Evolutionary conservation across 2,888 invertebrate genomes (phyloP).

Genomic region (Drepana falcataria): DNA sequence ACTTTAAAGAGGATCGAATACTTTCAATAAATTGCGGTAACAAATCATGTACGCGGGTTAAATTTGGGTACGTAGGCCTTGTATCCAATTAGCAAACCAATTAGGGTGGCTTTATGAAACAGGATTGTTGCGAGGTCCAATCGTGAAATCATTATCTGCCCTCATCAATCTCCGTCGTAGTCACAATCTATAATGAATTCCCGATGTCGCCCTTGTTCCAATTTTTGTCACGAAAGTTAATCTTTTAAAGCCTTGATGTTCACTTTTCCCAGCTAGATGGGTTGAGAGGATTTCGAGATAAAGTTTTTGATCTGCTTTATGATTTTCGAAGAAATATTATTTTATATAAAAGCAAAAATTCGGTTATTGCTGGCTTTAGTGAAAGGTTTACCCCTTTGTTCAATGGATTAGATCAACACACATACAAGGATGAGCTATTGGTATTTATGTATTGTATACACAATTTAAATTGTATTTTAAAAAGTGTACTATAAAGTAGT

Average conservation of each 20-base stretch:
- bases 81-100: constrained; percentile 12
- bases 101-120: constrained; percentile 17
- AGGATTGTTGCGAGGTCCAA: constrained; percentile 14
- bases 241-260: constrained; percentile 19
- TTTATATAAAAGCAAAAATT: no score
- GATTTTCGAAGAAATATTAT: neutral
- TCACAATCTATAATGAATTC: constrained; percentile 21
- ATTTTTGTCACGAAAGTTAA: constrained; percentile 12
- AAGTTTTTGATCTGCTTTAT: neutral
- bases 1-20: no score
- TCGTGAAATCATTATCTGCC: constrained; percentile 23
- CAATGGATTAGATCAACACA: no score
- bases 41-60: neutral
- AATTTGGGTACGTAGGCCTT: neutral
- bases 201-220: constrained; percentile 16
- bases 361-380: no score
- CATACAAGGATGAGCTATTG: no score
- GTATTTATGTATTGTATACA: no score
- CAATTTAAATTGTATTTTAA: no score
- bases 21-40: no score
- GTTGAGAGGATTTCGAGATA: neutral
- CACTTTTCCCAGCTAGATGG: constrained; percentile 14
- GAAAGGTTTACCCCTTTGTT: no score
- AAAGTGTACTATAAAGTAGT: neutral
- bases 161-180: constrained; percentile 24